Evolutionary conservation across 2,797 vertebrate species (phyloP).

Genomic region (Cyclura pinguis): DNA sequence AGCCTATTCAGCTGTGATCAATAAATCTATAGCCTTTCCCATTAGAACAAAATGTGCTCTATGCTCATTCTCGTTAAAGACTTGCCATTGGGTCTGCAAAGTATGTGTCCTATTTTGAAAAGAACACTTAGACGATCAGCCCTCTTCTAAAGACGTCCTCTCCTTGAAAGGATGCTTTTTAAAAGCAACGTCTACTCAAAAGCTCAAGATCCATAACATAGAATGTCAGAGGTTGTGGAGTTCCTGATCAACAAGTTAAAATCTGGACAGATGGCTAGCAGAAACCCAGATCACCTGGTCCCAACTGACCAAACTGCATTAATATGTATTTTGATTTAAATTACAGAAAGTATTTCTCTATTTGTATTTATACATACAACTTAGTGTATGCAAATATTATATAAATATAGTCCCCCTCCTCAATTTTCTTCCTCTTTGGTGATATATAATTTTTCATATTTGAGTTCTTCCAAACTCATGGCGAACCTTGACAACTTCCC

Average conservation of each 20-base stretch:
- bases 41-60: no score
- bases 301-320: neutral
- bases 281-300: neutral
- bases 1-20: no score
- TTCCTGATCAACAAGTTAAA: neutral
- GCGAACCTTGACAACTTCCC: neutral
- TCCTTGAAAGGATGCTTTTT: neutral
- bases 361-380: neutral
- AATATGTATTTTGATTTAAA: neutral
- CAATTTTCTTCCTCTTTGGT: neutral
- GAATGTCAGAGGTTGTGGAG: neutral
- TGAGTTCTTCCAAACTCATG: neutral
- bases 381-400: neutral
- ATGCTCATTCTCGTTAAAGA: no score
- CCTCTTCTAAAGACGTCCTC: neutral
- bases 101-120: neutral
- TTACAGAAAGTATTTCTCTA: neutral
- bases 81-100: no score
- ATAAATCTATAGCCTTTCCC: no score
- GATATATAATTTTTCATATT: neutral
- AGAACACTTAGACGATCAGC: neutral
- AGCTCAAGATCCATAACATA: neutral
- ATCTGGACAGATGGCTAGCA: neutral
- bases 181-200: neutral
- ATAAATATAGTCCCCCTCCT: no score